Conservation (phyloP, 2,888 invertebrate species). For the Anoplius nigerrimus region DNA sequence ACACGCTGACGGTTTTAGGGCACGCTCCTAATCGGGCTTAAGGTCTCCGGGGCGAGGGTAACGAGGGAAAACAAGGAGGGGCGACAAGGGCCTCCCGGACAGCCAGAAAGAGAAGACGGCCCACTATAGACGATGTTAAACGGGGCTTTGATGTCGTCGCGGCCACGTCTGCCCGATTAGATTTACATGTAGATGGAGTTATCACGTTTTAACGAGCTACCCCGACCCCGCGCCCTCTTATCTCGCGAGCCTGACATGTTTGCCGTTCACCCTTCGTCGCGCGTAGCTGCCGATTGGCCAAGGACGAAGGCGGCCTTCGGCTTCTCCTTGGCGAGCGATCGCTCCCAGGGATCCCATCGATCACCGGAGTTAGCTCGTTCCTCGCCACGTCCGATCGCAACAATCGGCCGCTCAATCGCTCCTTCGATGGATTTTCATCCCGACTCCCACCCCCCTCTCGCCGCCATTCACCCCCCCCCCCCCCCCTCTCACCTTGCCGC, state of each 20-base stretch:
- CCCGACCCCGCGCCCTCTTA: conserved; percentile 22
- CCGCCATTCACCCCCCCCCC: conserved; percentile 21
- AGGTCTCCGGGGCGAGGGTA: background rate
- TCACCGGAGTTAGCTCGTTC: conserved; percentile 32
- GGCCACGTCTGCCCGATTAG: conserved; percentile 61
- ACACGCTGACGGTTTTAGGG: conserved; percentile 29
- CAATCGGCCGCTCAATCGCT: conserved; percentile 9
- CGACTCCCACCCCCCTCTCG: background rate
- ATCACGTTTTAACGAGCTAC: conserved; percentile 69
- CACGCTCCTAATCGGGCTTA: background rate
- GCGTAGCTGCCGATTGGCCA: conserved; percentile 34
- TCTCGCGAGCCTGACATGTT: conserved; percentile 32
- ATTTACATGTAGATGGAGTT: conserved; percentile 71
- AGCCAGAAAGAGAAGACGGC: background rate
- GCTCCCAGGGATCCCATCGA: conserved; percentile 51
- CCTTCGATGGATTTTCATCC: conserved; percentile 34
- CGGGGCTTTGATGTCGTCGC: conserved; percentile 52
- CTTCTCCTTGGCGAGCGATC: conserved; percentile 40
- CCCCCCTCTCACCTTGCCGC: no score
- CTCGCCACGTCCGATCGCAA: conserved; percentile 31
- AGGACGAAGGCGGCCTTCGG: conserved; percentile 5
- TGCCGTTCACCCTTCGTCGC: conserved; percentile 32
- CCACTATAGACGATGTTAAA: conserved; percentile 42
- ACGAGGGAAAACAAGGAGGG: background rate
- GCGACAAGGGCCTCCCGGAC: background rate